Base-by-base conservation (phyloP, 1,140 invertebrate genomes). In the Papilio polytes region DNA sequence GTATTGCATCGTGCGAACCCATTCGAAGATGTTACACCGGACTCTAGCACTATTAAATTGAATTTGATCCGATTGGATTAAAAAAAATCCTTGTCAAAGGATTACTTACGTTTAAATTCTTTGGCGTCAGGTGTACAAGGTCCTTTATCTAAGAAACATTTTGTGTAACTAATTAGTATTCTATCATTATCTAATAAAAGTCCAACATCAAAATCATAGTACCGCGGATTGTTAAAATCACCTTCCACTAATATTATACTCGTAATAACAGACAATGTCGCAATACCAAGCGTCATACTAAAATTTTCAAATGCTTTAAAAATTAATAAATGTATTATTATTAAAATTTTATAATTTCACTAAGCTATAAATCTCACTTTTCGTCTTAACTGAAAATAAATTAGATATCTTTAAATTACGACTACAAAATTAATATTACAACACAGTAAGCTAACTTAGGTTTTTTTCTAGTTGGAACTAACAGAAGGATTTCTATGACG, bases 101-200 rank as follows among this genome's bases (percentile, higher is more conserved):
- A 18, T 78, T 95, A 56, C 96, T 96, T 93, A 97, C 97, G 96
- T 95, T 97, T 97, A 63, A 98, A 95, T 90, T 97, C 97, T 15
- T 97, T 96, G 3, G 97, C 97, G 81, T 98, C 97, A 0, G 96
- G 92, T 1, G 97, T 97, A 86, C 97, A 98, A 1, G 97, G 95
- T 31, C 97, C 97, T 82, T 96, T 95, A 0, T 96, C 96, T 82
- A 97, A 88, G 85, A 98, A 94, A 80, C 97, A 98, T 80, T 96
- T 97, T 1, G 97, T 96, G 84, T 97, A 98, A 84, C 96, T 96
- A 8, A 95, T 94, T 22, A 98, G 94, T 20, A 98, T 96, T 46
- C 97, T 96, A 48, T 96, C 94, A 85, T 97, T 97, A 76, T 95
- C 93, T 20, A 98, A 87, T 26, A 98, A 95, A 8, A 95, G 95